Evolutionary conservation across 2,797 vertebrate species (phyloP).

Genomic region (Microctenopoma steveboyesi): DNA sequence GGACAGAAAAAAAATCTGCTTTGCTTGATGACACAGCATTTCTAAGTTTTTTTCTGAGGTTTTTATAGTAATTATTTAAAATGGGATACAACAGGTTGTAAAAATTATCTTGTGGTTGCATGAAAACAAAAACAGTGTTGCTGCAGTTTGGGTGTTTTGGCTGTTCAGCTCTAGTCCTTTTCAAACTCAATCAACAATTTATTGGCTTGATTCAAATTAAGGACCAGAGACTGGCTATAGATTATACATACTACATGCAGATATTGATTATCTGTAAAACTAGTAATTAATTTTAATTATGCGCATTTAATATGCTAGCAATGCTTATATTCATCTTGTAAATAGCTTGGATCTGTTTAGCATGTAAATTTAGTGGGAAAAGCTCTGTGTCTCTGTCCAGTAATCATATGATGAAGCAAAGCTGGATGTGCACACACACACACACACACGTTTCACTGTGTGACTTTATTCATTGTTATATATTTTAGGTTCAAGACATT

Average conservation of each 20-base stretch:
- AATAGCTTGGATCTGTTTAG: slow-evolving; percentile 14
- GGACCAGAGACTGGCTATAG: too few relatives aligned
- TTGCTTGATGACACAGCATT: not conserved
- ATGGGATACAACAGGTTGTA: not conserved
- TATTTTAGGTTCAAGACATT: not conserved
- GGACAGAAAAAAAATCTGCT: not conserved
- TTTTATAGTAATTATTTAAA: not conserved
- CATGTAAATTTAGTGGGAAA: slow-evolving; percentile 16
- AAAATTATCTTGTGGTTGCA: not conserved
- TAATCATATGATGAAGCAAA: slow-evolving; percentile 19
- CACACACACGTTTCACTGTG: not conserved
- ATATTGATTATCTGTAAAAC: not conserved
- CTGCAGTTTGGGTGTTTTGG: not conserved
- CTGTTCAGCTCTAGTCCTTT: not conserved
- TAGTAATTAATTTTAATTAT: not conserved
- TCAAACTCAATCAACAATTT: not conserved
- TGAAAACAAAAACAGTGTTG: not conserved
- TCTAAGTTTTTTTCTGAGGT: not conserved
- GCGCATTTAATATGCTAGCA: not conserved
- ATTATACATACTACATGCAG: too few relatives aligned
- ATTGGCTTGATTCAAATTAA: too few relatives aligned
- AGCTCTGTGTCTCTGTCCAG: not conserved
- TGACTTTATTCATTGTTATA: not conserved
- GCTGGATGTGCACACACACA: slow-evolving; percentile 13
- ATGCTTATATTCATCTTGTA: not conserved